Evolutionary conservation across 2,797 vertebrate genomes (phyloP), one percentile per base, ranked within the genome.

Genomic region (Poeciliopsis gracilis): DNA sequence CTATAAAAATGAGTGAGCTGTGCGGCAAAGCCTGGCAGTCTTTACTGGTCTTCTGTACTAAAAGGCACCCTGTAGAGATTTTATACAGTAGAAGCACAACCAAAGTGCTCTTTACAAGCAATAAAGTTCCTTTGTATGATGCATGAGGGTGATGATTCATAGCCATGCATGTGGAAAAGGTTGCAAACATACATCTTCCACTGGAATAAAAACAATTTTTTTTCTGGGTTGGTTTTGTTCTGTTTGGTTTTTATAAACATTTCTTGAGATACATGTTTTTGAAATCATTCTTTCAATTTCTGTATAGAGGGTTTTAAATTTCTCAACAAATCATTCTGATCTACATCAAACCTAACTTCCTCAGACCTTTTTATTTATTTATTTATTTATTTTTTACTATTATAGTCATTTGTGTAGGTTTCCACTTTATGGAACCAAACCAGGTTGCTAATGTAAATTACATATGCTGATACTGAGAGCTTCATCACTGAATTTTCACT

Each of bases 11-110:
- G 46, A 38, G 11, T 61, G 38, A 78, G 2, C 20, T 77, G 49
- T 49, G 36, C 12, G 0, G 45, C 0, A 18, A 76, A n/a, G 30
- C 55, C 36, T 55, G 36, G 28, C 15, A 63, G 20, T 79, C 49
- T 81, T 10, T 45, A 46, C 23, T 63, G 16, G 38, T 15, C 16
- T 43, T 46, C n/a, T 43, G 61, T 66, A 70, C 72, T 73, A 49
- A 79, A 78, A 76, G 15, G 53, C 72, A 46, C 23, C 7, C n/a
- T 4, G 49, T 76, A 38, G 72, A 74, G 41, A 57, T 51, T 79
- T 45, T 72, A 71, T 67, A 23, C 2, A 77, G 46, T 45, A 16
- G 15, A 69, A 70, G 45, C 45, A 67, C 12, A 77, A 77, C 53
- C 6, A 23, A 71, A 55, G 16, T 51, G 18, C 23, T 15, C 61